phyloP scores from a whole-genome alignment of 2,797 vertebrate species.

The Pseudopleuronectes americanus region DNA sequence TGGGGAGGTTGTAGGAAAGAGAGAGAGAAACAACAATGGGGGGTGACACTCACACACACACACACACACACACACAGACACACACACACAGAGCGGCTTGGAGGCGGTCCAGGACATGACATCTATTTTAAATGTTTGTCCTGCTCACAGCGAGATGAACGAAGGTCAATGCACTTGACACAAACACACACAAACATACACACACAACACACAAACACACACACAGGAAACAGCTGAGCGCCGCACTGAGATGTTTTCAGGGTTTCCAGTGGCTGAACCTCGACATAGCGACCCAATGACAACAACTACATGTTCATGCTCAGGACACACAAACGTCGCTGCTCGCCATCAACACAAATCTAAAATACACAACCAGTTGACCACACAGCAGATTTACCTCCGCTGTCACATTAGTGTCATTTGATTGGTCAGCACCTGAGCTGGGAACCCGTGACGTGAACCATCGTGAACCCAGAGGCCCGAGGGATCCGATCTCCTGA shows the following conservation, averaged over 20 bases:
- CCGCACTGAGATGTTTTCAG: no score
- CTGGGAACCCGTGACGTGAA: neutral
- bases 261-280: no score
- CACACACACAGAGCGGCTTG: slow-evolving; percentile 26
- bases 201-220: slow-evolving; percentile 6
- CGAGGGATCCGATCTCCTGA: neutral
- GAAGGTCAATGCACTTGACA: slow-evolving; percentile 55
- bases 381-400: no score
- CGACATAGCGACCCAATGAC: no score
- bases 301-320: no score
- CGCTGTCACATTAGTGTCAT: no score
- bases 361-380: no score
- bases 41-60: slow-evolving; percentile 34
- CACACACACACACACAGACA: slow-evolving; percentile 15
- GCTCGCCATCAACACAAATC: no score
- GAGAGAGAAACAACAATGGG: slow-evolving; percentile 34
- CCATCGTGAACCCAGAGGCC: neutral
- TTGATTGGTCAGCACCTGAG: no score
- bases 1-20: slow-evolving; percentile 20
- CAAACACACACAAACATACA: slow-evolving; percentile 19
- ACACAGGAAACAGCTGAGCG: no score
- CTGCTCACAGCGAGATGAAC: slow-evolving; percentile 51
- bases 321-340: no score
- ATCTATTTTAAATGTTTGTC: slow-evolving; percentile 72
- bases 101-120: slow-evolving; percentile 58